These are phyloP conservation scores for Nymphalis io DNA, from an alignment of 1,140 invertebrate genomes.

Conservation along the genomic window DNA sequence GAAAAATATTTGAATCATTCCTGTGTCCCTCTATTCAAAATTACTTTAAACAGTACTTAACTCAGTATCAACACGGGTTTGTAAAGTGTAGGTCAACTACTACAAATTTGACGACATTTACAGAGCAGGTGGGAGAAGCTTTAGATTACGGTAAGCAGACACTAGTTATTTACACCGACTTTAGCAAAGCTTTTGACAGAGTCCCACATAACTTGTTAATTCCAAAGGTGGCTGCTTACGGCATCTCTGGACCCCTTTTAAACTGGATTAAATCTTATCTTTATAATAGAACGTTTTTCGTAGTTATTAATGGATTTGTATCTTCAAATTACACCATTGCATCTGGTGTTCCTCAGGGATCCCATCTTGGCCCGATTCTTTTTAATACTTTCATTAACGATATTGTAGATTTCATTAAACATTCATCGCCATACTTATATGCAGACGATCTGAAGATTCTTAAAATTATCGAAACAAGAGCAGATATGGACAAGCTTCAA, in stretches of 20 bases:
- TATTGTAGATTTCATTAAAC: slow-evolving; percentile 1
- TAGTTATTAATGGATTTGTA: slow-evolving; percentile 7
- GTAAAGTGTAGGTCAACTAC: slow-evolving; percentile 21
- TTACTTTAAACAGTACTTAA: slow-evolving; percentile 29
- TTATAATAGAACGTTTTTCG: slow-evolving; percentile 24
- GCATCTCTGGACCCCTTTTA: slow-evolving; percentile 15
- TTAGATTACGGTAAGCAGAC: slow-evolving; percentile 29
- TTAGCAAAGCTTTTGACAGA: slow-evolving; percentile 33
- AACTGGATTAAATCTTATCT: slow-evolving; percentile 26
- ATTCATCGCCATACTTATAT: slow-evolving; percentile 4
- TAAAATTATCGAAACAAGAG: slow-evolving; percentile 1
- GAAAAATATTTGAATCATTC: slow-evolving; percentile 33
- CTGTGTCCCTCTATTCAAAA: slow-evolving; percentile 26
- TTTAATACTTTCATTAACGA: slow-evolving; percentile 1
- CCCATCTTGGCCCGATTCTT: neutral
- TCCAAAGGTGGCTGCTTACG: slow-evolving; percentile 25
- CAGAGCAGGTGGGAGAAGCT: slow-evolving; percentile 17
- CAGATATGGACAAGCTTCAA: slow-evolving; percentile 2
- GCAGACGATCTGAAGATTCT: slow-evolving; percentile 2
- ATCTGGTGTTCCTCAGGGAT: slow-evolving; percentile 5
- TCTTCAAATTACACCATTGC: slow-evolving; percentile 1
- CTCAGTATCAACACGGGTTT: slow-evolving; percentile 30
- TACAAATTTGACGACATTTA: slow-evolving; percentile 25
- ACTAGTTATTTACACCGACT: slow-evolving; percentile 32
- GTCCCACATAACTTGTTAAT: slow-evolving; percentile 23